Evolutionary conservation across 1,140 invertebrate genomes (phyloP).

Genomic region (Drosophila yakuba): DNA sequence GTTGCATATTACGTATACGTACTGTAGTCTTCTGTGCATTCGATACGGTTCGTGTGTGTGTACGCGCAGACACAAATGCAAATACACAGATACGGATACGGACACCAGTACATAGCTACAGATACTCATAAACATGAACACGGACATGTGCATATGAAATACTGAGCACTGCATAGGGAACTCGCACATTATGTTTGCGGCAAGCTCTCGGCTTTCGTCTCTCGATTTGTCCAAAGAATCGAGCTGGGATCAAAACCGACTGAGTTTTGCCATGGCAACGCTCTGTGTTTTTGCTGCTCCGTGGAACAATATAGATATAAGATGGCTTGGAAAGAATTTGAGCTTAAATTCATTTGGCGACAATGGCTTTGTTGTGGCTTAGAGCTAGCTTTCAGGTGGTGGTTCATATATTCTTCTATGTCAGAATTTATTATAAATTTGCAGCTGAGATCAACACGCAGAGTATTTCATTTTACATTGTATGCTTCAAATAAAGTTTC

Average conservation of each 20-base stretch:
- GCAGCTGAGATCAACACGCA: neutral
- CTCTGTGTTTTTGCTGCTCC: conserved; percentile 15
- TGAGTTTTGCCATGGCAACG: conserved; percentile 27
- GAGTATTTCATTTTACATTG: too few relatives aligned
- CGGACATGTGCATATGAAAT: conserved; percentile 72
- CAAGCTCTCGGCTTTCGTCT: conserved; percentile 17
- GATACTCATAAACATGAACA: conserved; percentile 39
- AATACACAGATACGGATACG: conserved; percentile 32
- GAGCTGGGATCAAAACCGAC: conserved; percentile 21
- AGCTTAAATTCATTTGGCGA: neutral
- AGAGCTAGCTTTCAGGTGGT: neutral
- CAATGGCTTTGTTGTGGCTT: conserved; percentile 18
- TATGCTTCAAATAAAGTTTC: too few relatives aligned
- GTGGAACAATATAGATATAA: conserved; percentile 13
- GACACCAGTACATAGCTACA: conserved; percentile 17
- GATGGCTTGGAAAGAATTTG: conserved; percentile 24
- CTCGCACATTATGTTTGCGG: conserved; percentile 54
- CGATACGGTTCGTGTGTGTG: neutral
- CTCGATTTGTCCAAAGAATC: conserved; percentile 10
- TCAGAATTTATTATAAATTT: neutral
- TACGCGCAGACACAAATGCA: conserved; percentile 64
- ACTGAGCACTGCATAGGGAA: conserved; percentile 68
- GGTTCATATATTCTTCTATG: neutral
- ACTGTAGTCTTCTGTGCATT: conserved; percentile 47
- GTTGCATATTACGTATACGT: conserved; percentile 76